These are phyloP conservation scores for Corythucha ciliata DNA, from an alignment of 2,888 invertebrate species.

Conservation along the genomic window DNA sequence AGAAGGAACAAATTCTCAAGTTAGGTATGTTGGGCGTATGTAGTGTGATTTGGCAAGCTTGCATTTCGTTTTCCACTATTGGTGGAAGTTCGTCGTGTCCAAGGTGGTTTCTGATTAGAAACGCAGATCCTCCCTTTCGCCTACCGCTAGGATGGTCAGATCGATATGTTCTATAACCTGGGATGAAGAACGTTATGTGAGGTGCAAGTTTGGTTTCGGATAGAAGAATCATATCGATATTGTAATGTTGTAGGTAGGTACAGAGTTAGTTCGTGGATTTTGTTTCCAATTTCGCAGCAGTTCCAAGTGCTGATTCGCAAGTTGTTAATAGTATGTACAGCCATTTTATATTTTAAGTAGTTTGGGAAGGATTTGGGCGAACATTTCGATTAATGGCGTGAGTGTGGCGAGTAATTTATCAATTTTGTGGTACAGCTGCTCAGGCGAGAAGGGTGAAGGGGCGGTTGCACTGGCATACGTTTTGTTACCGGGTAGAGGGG, in stretches of 20 bases:
- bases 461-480: conserved; percentile 9
- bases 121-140: conserved; percentile 6
- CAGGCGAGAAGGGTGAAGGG: conserved; percentile 6
- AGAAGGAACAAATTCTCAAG: conserved; percentile 9
- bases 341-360: conserved; percentile 3
- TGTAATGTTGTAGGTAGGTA: background rate
- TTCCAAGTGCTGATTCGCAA: conserved; percentile 12
- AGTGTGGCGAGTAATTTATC: conserved; percentile 10
- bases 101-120: conserved; percentile 3
- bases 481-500: background rate
- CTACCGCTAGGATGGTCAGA: conserved; percentile 9
- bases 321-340: background rate
- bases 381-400: conserved; percentile 5
- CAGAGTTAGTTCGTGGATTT: background rate
- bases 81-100: conserved; percentile 9
- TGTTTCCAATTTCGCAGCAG: background rate
- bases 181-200: background rate
- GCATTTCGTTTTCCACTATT: conserved; percentile 7
- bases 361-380: conserved; percentile 11
- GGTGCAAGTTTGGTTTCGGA: conserved; percentile 6
- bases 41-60: conserved; percentile 1
- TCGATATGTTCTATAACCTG: background rate
- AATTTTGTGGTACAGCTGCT: conserved; percentile 4
- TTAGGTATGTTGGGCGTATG: conserved; percentile 6
- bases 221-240: conserved; percentile 1